Evolutionary conservation across 2,113 vertebrate genomes (phyloP).

Genomic region (Turnix velox): DNA sequence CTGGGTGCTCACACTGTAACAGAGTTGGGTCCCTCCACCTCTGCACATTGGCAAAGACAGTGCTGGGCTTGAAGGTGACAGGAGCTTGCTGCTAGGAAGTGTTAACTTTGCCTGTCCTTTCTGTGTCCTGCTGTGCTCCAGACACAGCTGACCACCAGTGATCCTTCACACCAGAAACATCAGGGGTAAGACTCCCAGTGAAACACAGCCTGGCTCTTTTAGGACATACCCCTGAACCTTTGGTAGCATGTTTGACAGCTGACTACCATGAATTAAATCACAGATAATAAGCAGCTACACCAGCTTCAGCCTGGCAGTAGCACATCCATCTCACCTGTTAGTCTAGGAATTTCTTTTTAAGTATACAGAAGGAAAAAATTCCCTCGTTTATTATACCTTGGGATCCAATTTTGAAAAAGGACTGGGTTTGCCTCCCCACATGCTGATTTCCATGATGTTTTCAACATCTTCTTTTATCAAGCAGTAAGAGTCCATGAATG

Average conservation of each 20-base stretch:
- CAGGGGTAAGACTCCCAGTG: neutral
- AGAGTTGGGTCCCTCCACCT: neutral
- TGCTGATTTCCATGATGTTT: constrained; percentile 91
- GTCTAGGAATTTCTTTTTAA: neutral
- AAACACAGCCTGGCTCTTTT: neutral
- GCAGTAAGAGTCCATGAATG: constrained; percentile 88
- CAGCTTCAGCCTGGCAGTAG: neutral
- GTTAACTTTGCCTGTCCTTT: neutral
- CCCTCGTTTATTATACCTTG: constrained; percentile 77
- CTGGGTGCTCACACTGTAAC: rapidly evolving
- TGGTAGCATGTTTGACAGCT: neutral
- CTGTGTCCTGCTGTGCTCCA: neutral
- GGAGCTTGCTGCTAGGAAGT: neutral
- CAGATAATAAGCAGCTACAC: neutral
- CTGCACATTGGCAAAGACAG: rapidly evolving
- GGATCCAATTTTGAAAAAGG: constrained; percentile 90
- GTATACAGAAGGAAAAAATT: rapidly evolving
- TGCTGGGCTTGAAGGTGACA: neutral
- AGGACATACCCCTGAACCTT: neutral
- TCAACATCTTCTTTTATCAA: constrained; percentile 93
- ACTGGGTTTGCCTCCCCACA: constrained; percentile 86
- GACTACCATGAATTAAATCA: neutral
- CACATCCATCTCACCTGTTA: neutral
- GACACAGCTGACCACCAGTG: neutral
- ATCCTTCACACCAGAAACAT: neutral